A percentile compares a stretch with the other conserved stretches of the same genome.
Evolutionary conservation across 1,140 invertebrate species (phyloP).

Genomic region (Potamilus streckersoni): DNA sequence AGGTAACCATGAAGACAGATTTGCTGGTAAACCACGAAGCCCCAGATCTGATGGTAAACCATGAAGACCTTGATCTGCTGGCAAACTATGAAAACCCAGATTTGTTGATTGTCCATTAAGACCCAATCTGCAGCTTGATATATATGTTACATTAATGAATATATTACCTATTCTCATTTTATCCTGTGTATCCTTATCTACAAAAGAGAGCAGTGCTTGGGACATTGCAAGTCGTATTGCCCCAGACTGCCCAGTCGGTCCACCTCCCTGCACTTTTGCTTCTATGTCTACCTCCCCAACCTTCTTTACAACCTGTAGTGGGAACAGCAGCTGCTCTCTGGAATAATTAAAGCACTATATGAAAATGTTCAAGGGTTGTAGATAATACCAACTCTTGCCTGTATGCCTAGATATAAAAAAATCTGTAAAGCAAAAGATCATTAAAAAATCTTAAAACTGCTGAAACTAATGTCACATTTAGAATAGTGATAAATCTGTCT

Average conservation of each 20-base stretch:
- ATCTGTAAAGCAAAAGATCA: too few species aligned
- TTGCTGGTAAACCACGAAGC: too few species aligned
- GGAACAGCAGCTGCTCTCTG: conserved; percentile 82
- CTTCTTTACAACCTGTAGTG: conserved; percentile 83
- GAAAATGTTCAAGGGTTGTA: background rate
- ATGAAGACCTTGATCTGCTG: too few species aligned
- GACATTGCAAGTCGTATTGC: conserved; percentile 89
- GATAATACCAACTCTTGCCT: background rate
- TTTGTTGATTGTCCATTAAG: too few species aligned
- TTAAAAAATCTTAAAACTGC: too few species aligned
- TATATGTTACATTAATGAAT: too few species aligned
- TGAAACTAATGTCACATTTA: too few species aligned
- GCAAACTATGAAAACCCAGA: too few species aligned
- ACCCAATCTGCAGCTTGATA: too few species aligned
- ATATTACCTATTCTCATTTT: conserved; percentile 85
- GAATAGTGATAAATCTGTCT: too few species aligned
- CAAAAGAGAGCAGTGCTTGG: conserved; percentile 82
- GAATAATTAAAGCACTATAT: conserved; percentile 16
- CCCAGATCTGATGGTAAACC: too few species aligned
- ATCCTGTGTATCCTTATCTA: conserved; percentile 81
- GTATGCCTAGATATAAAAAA: background rate
- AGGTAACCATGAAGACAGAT: too few species aligned
- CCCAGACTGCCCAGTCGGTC: conserved; percentile 82
- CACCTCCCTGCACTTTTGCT: conserved; percentile 79
- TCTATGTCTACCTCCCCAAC: conserved; percentile 86